A percentile compares a stretch with the other conserved stretches of the same genome.
Conservation (phyloP, 2,888 invertebrate genomes). For the Chrysolina americana region DNA sequence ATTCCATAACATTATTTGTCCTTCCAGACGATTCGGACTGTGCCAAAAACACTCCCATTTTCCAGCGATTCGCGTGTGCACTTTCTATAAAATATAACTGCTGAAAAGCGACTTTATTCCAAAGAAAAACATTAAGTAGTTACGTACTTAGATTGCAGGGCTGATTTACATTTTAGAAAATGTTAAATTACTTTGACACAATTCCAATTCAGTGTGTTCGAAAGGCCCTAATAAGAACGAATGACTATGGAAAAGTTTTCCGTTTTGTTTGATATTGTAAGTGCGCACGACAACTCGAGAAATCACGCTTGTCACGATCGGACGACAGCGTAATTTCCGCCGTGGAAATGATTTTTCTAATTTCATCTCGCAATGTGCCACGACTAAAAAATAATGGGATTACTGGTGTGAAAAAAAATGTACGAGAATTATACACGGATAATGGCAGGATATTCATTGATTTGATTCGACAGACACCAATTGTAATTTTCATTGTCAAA, state of each 20-base stretch:
- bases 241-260: conserved; percentile 47
- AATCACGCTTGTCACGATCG: conserved; percentile 27
- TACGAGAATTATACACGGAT: no score
- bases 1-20: not conserved
- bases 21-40: not conserved
- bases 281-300: conserved; percentile 39
- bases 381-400: not conserved
- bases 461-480: no score
- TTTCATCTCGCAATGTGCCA: conserved; percentile 29
- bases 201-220: conserved; percentile 40
- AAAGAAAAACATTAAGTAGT: conserved; percentile 20
- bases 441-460: no score
- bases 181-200: conserved; percentile 49
- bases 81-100: conserved; percentile 10
- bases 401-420: no score
- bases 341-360: conserved; percentile 49
- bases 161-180: conserved; percentile 46
- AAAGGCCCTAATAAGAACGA: conserved; percentile 38
- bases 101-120: conserved; percentile 18
- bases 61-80: conserved; percentile 14
- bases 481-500: no score
- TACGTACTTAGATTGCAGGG: conserved; percentile 27
- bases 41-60: conserved; percentile 12
- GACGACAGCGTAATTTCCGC: conserved; percentile 52
- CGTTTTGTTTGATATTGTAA: conserved; percentile 42